These are phyloP conservation scores for Malacoraja senta DNA, from an alignment of 2,797 vertebrate species.

Conservation along the genomic window DNA sequence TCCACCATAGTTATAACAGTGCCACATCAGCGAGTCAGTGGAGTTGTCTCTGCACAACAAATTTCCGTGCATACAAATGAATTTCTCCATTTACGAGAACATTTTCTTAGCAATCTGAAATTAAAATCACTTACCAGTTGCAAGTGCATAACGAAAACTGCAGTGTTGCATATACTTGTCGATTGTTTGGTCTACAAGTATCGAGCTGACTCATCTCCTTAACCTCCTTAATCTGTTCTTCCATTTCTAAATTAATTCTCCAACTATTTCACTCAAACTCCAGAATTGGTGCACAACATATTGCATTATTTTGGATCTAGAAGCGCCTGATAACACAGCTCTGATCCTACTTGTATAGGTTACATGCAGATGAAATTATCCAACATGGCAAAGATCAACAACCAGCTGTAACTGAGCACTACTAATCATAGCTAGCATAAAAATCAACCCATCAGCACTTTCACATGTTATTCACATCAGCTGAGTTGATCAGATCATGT, in stretches of 20 bases:
- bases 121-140: constrained; percentile 14
- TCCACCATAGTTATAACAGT: background rate
- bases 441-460: constrained; percentile 21
- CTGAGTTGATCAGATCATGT: constrained; percentile 17
- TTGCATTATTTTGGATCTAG: background rate
- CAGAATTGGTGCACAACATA: background rate
- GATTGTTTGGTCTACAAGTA: background rate
- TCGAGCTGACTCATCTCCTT: background rate
- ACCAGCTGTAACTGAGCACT: constrained; percentile 1
- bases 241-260: background rate
- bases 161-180: background rate
- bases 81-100: background rate
- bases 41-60: background rate
- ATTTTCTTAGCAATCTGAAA: background rate
- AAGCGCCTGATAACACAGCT: background rate
- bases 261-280: background rate
- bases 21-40: background rate
- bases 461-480: background rate
- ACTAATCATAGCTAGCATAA: constrained; percentile 17
- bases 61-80: background rate
- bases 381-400: background rate
- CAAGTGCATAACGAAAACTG: constrained; percentile 4
- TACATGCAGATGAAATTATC: background rate
- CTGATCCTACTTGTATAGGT: background rate
- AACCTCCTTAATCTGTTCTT: background rate